Base-by-base conservation (phyloP, 2,797 vertebrate species). In the Girardinus metallicus region DNA sequence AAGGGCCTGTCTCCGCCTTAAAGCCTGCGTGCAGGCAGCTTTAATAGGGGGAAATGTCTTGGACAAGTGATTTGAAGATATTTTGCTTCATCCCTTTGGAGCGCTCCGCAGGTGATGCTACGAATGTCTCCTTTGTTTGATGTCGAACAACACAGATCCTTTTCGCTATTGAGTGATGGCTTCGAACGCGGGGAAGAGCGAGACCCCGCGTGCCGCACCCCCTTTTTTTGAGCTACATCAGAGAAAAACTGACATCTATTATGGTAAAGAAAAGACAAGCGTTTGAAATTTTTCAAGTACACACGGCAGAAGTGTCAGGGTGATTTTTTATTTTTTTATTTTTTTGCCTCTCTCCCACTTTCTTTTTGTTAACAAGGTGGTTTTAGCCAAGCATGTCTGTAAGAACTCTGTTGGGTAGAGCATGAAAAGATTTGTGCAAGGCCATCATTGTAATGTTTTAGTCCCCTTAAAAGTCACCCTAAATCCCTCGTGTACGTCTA, bases 51-150 rank as follows among this genome's bases (percentile, higher is more conserved):
- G 95, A 98, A 97, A 97, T 97, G 97, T 98, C 97, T 98, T 97
- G 97, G 97, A 97, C 97, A 98, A 98, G 97, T 98, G 98, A 99
- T 99, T 98, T 99, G 97, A 98, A 98, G 98, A 98, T 98, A 97
- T 97, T 97, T 97, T 96, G 97, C 97, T 97, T 96, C 96, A 96
- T 97, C 97, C 95, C 96, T 97, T 97, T 96, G 97, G 96, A 97
- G 92, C 91, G 89, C 97, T 96, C 97, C 96, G 97, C 98, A 98
- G 98, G 98, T 99, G 97, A 98, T 96, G 96, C 96, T 76, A 92
- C 95, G 95, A 96, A 96, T 96, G 96, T 92, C 93, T 91, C 82
- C 88, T 62, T 89, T 96, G 96, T 96, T 96, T 99, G 98, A 99
- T 97, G 96, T 98, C 87, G 96, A 98, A 98, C 98, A 99, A 98